phyloP scores from a whole-genome alignment of 2,113 vertebrate species.

The Malurus alboscapulatus region DNA sequence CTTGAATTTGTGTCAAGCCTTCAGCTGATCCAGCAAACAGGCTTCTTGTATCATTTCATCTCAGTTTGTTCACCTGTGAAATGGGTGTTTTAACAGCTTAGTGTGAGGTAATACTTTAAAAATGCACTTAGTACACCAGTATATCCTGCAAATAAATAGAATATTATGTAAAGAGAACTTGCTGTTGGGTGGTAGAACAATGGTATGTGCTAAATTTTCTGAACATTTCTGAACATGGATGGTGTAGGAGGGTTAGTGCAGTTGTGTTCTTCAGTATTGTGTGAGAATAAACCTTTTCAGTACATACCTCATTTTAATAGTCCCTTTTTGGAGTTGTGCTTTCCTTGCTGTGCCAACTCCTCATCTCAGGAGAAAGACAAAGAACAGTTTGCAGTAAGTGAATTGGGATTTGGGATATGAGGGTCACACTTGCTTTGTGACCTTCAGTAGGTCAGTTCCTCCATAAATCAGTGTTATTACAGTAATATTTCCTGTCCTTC shows the following conservation, averaged over 20 bases:
- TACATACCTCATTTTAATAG: not conserved
- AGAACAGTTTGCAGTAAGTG: not conserved
- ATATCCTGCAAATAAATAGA: not conserved
- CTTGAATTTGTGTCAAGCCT: not conserved
- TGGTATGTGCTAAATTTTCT: not conserved
- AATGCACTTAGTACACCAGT: not conserved
- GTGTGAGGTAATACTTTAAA: not conserved
- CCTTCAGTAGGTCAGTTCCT: constrained; percentile 37
- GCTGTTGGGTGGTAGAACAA: not conserved
- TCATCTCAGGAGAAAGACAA: not conserved
- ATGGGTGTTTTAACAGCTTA: not conserved
- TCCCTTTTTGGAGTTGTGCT: not conserved
- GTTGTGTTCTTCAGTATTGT: not conserved
- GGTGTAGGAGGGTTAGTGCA: not conserved
- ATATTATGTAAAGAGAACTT: not conserved
- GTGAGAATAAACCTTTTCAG: not conserved
- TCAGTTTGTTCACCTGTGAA: constrained; percentile 16
- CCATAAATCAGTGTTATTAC: constrained; percentile 46
- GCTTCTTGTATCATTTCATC: not conserved
- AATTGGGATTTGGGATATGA: not conserved
- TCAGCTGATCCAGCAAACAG: not conserved
- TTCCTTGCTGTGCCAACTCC: not conserved
- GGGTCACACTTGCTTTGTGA: constrained; percentile 18
- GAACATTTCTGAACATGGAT: not conserved
- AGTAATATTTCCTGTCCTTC: constrained; percentile 51